A percentile compares a stretch with the other conserved stretches of the same genome.
Evolutionary conservation across 2,113 vertebrate genomes (phyloP).

Genomic region (Lepisosteus oculatus): DNA sequence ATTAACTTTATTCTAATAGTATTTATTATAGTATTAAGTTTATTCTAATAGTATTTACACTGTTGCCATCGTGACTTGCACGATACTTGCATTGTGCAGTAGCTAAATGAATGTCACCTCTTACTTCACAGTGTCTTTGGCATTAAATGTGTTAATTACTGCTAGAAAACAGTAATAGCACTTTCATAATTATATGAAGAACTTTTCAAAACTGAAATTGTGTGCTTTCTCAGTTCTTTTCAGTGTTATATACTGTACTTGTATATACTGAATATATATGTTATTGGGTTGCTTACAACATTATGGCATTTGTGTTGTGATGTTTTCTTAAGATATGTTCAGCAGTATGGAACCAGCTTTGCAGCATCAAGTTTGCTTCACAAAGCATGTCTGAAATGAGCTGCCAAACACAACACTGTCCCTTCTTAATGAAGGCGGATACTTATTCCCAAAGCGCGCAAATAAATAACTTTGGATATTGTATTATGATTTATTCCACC

Average conservation of each 20-base stretch:
- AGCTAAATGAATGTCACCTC: too few species aligned
- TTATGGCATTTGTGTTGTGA: background rate
- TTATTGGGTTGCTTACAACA: background rate
- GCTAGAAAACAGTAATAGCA: too few species aligned
- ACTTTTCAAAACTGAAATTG: too few species aligned
- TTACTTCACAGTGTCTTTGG: too few species aligned
- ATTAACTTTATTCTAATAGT: too few species aligned
- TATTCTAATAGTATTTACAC: too few species aligned
- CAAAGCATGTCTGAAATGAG: conserved; percentile 5
- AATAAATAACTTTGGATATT: conserved; percentile 2
- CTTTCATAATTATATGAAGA: too few species aligned
- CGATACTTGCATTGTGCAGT: too few species aligned
- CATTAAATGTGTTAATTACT: too few species aligned
- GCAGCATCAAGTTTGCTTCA: background rate
- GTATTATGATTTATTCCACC: background rate
- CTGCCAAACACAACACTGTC: background rate
- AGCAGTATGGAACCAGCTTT: conserved; percentile 1
- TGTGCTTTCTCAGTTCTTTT: background rate
- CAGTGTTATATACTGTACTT: too few species aligned
- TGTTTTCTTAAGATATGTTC: conserved; percentile 6
- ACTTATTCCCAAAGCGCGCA: background rate
- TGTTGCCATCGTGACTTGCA: too few species aligned
- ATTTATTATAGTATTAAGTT: too few species aligned
- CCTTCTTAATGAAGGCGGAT: background rate
- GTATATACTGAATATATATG: background rate